A percentile compares a stretch with the other conserved stretches of the same genome.
These are phyloP conservation scores for Psephotus haematonotus DNA, from an alignment of 2,113 vertebrate genomes.

Conservation along the genomic window DNA sequence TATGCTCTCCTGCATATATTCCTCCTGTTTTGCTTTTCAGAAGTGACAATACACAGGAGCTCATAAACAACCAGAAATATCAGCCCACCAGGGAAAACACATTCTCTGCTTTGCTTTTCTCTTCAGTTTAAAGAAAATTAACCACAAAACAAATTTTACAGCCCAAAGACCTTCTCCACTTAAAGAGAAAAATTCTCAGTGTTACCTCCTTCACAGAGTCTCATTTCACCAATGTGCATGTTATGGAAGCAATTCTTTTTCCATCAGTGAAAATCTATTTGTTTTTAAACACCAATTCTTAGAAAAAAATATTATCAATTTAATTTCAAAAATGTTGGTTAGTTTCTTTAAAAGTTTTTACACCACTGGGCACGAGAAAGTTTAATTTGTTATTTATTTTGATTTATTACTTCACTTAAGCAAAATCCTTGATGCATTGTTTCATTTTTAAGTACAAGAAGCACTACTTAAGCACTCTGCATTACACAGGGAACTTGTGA, in stretches of 20 bases:
- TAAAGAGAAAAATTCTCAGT: background rate
- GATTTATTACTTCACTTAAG: background rate
- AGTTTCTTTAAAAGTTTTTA: background rate
- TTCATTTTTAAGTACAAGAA: background rate
- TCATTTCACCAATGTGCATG: background rate
- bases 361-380: background rate
- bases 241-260: background rate
- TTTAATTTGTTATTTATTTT: background rate
- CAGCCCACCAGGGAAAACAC: conserved; percentile 8
- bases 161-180: background rate
- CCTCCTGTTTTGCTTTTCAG: background rate
- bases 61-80: conserved; percentile 17
- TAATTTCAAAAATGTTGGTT: background rate
- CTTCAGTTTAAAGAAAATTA: conserved; percentile 1
- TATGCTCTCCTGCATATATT: background rate
- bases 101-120: background rate
- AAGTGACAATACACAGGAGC: background rate
- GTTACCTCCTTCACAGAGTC: background rate
- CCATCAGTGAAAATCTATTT: background rate
- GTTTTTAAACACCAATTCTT: background rate
- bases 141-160: conserved; percentile 5
- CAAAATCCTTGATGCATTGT: background rate
- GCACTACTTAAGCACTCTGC: background rate
- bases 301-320: background rate
- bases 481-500: background rate